Conservation (phyloP, 2,797 vertebrate genomes). For the Sebastes cheni region DNA sequence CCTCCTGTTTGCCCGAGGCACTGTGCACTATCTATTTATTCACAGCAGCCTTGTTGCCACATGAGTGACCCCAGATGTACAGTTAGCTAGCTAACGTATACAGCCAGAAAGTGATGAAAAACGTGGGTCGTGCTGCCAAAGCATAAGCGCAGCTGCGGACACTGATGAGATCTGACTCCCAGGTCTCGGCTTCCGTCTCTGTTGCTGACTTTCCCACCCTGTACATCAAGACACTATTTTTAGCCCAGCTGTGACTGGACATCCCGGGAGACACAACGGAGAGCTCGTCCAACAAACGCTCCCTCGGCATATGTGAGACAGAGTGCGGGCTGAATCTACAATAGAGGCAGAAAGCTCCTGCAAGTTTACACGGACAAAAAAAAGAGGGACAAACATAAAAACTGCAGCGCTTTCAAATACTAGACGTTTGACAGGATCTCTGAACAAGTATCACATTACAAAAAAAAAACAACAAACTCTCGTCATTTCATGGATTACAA, state of each 20-base stretch:
- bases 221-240: conserved; percentile 80
- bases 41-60: conserved; percentile 25
- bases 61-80: conserved; percentile 43
- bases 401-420: neutral
- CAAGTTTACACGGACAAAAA: neutral
- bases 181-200: conserved; percentile 80
- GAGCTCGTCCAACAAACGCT: conserved; percentile 57
- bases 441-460: neutral
- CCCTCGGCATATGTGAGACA: conserved; percentile 28
- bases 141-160: conserved; percentile 71
- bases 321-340: neutral
- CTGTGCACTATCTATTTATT: conserved; percentile 34
- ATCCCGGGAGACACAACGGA: conserved; percentile 69
- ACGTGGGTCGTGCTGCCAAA: conserved; percentile 51
- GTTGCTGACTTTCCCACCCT: conserved; percentile 83
- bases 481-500: neutral
- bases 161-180: conserved; percentile 77
- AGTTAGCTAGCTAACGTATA: conserved; percentile 12
- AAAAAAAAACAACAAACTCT: neutral
- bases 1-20: conserved; percentile 42
- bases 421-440: neutral
- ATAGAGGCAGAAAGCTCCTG: neutral
- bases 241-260: conserved; percentile 80
- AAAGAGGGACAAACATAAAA: neutral
- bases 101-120: conserved; percentile 35